Conservation (phyloP, 2,888 invertebrate species). For the Theretra japonica region DNA sequence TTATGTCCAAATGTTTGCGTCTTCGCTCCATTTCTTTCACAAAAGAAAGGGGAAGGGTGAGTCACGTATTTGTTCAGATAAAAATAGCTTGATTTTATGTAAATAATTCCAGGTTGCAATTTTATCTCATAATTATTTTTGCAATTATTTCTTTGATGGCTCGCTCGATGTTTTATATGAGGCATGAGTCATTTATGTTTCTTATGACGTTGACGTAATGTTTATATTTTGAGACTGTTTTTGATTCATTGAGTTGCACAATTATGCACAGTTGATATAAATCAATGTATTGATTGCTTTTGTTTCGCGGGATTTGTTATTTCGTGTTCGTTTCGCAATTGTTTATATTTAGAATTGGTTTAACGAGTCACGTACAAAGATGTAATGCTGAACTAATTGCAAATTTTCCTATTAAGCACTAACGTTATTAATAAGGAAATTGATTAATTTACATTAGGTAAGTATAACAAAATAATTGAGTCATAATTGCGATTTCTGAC, state of each 20-base stretch:
- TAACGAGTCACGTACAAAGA: not conserved
- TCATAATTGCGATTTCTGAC: not conserved
- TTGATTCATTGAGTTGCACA: constrained; percentile 3
- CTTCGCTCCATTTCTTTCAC: constrained; percentile 10
- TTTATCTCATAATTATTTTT: not conserved
- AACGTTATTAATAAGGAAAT: not conserved
- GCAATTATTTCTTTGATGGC: not conserved
- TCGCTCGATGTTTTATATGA: not conserved
- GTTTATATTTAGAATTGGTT: not conserved
- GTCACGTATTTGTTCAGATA: not conserved
- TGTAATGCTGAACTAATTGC: not conserved
- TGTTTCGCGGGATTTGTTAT: not conserved
- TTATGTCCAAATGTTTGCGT: not conserved
- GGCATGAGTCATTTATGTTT: not conserved
- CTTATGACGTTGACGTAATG: constrained; percentile 1
- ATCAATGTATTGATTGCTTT: not conserved
- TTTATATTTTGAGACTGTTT: constrained; percentile 4
- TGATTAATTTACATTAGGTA: too few relatives aligned
- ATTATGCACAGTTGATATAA: constrained; percentile 4
- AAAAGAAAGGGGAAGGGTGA: constrained; percentile 11
- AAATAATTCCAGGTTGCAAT: not conserved
- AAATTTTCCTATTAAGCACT: not conserved
- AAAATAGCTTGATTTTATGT: not conserved
- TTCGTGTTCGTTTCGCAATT: constrained; percentile 2
- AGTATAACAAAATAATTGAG: not conserved